Percentiles rank a stretch among this genome's conserved stretches.
Conservation (phyloP, 2,888 invertebrate species). For the Erynnis tages region DNA sequence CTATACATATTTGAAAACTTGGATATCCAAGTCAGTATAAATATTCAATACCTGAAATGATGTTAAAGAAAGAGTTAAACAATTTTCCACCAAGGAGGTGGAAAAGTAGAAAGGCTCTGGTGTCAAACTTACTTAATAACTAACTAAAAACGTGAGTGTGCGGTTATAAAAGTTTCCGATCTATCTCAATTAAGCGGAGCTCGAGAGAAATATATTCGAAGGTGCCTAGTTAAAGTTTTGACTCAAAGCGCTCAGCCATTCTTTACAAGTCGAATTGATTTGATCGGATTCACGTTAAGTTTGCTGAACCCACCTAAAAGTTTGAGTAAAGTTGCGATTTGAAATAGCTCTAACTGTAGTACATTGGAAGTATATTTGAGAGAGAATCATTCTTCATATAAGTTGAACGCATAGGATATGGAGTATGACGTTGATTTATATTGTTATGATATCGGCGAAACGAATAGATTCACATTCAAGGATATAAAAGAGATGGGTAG, state of each 20-base stretch:
- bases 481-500: neutral
- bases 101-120: too few species aligned
- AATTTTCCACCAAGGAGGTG: too few species aligned
- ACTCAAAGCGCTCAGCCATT: slow-evolving; percentile 59
- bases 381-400: slow-evolving; percentile 59
- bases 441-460: slow-evolving; percentile 32
- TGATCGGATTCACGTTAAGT: slow-evolving; percentile 62
- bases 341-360: slow-evolving; percentile 61
- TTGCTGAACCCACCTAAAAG: slow-evolving; percentile 56
- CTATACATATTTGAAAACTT: too few species aligned
- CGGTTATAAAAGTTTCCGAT: slow-evolving; percentile 27
- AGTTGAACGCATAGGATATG: slow-evolving; percentile 47
- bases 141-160: slow-evolving; percentile 19
- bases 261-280: slow-evolving; percentile 69
- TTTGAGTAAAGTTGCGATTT: slow-evolving; percentile 60
- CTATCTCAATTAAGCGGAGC: slow-evolving; percentile 49
- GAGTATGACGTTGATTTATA: slow-evolving; percentile 66
- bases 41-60: too few species aligned
- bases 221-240: slow-evolving; percentile 54
- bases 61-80: too few species aligned
- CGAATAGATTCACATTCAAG: neutral
- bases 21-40: too few species aligned
- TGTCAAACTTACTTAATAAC: slow-evolving; percentile 12
- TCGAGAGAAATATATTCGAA: slow-evolving; percentile 42
- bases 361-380: slow-evolving; percentile 65